phyloP scores from a whole-genome alignment of 2,797 vertebrate genomes.

The Heteromormyrus szaboi region DNA sequence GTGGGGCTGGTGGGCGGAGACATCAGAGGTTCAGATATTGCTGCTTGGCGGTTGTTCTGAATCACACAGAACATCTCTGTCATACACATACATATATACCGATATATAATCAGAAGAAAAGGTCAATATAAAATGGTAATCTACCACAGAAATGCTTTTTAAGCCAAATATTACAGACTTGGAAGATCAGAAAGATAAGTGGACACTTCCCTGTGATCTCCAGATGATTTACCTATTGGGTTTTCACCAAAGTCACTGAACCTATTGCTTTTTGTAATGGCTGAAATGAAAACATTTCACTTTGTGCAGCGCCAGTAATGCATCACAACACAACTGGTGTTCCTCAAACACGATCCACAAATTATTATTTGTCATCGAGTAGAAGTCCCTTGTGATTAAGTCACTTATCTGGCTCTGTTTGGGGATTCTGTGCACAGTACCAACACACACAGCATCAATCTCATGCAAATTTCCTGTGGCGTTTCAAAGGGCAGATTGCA shows the following conservation, averaged over 20 bases:
- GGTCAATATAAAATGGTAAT: not conserved
- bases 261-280: not conserved
- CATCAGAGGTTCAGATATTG: not conserved
- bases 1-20: slow-evolving; percentile 69
- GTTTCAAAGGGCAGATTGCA: not conserved
- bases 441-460: not conserved
- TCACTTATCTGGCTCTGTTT: not conserved
- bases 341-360: not conserved
- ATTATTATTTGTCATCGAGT: not conserved
- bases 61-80: not conserved
- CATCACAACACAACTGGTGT: not conserved
- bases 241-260: not conserved
- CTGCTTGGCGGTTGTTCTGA: not conserved
- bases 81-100: not conserved
- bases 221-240: not conserved
- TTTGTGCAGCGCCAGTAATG: not conserved
- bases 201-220: not conserved
- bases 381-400: not conserved
- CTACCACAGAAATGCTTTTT: not conserved
- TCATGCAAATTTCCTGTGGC: not conserved
- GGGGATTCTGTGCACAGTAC: not conserved
- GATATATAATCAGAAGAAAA: not conserved
- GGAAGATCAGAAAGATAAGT: not conserved
- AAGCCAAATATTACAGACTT: not conserved
- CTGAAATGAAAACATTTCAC: not conserved